Base-by-base conservation (phyloP, 2,113 vertebrate genomes). In the Pseudorectes ferrugineus region DNA sequence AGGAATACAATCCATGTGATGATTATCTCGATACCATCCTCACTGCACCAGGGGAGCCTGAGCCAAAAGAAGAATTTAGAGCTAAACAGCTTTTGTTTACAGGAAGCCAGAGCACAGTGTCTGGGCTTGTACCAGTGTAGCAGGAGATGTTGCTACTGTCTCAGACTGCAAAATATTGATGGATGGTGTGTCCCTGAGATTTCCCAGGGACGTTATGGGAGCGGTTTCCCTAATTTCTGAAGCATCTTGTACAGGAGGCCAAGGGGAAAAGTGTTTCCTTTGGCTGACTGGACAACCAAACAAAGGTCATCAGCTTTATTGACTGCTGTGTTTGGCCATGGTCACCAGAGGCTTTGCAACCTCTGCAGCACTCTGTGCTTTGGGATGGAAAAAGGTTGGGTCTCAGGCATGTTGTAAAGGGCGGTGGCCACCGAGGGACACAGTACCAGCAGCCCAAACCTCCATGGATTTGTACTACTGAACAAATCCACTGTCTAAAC, bases 71-170 rank as follows among this genome's bases (percentile, higher is more conserved):
- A 55, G 38, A 93, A 91, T 93, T 95, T 91, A 68, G 92, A 96
- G 85, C 91, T 95, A 94, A 93, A 97, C 95, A 97, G 93, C 54
- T 87, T 92, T 89, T 97, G 93, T 96, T 97, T 97, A 96, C 85
- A 97, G 84, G 68, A 91, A 95, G 68, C 76, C 68, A 66, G 88
- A 94, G 93, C 88, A 59, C 79, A 17, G 80, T 97, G 93, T 88
- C 95, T 96, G 94, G 96, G 86, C 97, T 93, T 96, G 97, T 96
- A 95, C 75, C 89, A 90, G 65, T 63, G 87, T 25, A 92, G 97
- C 86, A 79, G 85, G 87, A 93, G 89, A 91, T 93, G 92, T 89
- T 96, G 81, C 85, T 96, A 4, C 94, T 96, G 95, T 95, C 90
- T 96, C 87, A 71, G 75, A 45, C 78, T 86, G 79, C 75, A 88